Base-by-base conservation (phyloP, 64 coral and sea anemone genomes). In the Cladopsammia gracilis region DNA sequence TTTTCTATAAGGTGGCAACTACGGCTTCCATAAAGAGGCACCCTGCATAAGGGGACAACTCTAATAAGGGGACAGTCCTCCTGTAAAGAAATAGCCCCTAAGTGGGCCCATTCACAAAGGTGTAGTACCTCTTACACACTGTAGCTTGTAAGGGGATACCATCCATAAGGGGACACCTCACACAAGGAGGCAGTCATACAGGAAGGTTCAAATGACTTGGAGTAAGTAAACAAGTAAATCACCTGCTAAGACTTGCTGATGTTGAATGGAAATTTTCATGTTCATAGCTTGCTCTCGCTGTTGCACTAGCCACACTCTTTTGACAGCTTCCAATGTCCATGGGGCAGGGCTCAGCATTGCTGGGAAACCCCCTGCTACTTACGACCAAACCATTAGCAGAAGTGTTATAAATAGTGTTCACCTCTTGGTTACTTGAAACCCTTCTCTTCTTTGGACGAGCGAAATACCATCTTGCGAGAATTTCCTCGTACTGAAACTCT, bases 401-500 rank as follows among this genome's bases (percentile, higher is more conserved):
- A 18, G 9, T 15, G 11, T 7, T 8, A 49, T 51, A 49, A 6
- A 15, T 6, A 51, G 15, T 3, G 10, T 4, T 51, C 23, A 9
- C 22, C 43, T 13, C 52, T 59, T n/a, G 8, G 87, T 64, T 70
- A n/a, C 10, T 52, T n/a, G 62, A 7, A 13, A 48, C 8, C 22
- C 47, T 42, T 48, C 73, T 45, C 47, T 25, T 86, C 12, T 91
- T 89, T 34, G 50, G 70, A 57, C 89, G 44, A 62, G 88, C 88
- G 77, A 64, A 89, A 77, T 96, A 94, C 61, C 94, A 60, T 16
- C 87, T 94, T 3, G 91, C 86, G 42, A 95, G 92, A 76, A 99
- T 62, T 74, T 99, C 94, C 60, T 99, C 98, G n/a, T 88, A 75
- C 45, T 96, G 98, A 53, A 66, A 82, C 64, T 99, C 98, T 15